A percentile compares a stretch with the other conserved stretches of the same genome.
These are phyloP conservation scores for Choreutis nemorana DNA, from an alignment of 2,888 invertebrate genomes.

Conservation along the genomic window DNA sequence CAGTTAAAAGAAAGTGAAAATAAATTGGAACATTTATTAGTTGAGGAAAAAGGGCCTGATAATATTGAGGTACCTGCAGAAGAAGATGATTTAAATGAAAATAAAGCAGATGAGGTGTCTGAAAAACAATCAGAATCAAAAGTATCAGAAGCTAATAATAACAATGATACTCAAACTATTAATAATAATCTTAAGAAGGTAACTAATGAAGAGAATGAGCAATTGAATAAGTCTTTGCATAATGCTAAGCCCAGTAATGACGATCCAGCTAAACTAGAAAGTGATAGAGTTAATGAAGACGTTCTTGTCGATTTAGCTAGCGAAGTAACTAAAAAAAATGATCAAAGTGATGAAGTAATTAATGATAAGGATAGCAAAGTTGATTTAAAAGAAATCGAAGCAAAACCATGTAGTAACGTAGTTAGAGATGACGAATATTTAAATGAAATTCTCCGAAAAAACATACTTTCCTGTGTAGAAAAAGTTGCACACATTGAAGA, in stretches of 20 bases:
- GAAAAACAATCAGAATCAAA: slow-evolving; percentile 14
- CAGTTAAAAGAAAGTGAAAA: slow-evolving; percentile 75
- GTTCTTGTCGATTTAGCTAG: slow-evolving; percentile 8
- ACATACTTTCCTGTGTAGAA: slow-evolving; percentile 52
- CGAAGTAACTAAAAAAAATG: slow-evolving; percentile 9
- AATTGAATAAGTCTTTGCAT: slow-evolving; percentile 44
- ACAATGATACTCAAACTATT: slow-evolving; percentile 21
- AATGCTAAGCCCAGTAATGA: slow-evolving; percentile 26
- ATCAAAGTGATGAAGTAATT: slow-evolving; percentile 13
- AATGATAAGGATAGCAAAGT: slow-evolving; percentile 11
- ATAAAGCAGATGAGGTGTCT: slow-evolving; percentile 10
- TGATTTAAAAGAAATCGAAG: slow-evolving; percentile 27
- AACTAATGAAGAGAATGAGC: slow-evolving; percentile 55
- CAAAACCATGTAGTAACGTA: slow-evolving; percentile 16
- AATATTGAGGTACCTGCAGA: slow-evolving; percentile 41
- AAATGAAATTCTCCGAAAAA: slow-evolving; percentile 43
- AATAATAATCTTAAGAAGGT: slow-evolving; percentile 49
- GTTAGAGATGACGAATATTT: slow-evolving; percentile 36
- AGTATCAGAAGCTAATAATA: slow-evolving; percentile 23
- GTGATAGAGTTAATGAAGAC: slow-evolving; percentile 11
- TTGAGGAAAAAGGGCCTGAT: slow-evolving; percentile 35
- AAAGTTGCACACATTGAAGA: slow-evolving; percentile 54
- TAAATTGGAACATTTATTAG: slow-evolving; percentile 68
- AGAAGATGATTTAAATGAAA: slow-evolving; percentile 18
- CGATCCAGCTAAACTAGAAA: slow-evolving; percentile 12